These are phyloP conservation scores for Rhabdophis nuchalis DNA, from an alignment of 2,797 vertebrate species.

Conservation along the genomic window DNA sequence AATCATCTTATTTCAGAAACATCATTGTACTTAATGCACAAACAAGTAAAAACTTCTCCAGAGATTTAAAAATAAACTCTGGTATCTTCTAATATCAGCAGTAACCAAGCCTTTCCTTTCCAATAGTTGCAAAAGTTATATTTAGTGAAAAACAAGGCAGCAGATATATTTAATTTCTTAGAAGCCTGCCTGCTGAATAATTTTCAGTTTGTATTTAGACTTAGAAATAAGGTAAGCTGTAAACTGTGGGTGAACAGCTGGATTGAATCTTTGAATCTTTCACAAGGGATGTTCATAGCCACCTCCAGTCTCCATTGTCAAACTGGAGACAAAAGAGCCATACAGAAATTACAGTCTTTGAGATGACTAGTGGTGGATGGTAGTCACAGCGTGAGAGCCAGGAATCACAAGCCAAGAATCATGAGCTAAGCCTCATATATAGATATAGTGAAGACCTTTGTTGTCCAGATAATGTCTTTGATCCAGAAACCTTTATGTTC, in stretches of 20 bases:
- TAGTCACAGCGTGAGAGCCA: background rate
- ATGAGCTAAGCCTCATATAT: background rate
- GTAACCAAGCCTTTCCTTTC: constrained; percentile 16
- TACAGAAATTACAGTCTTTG: background rate
- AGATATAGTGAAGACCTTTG: background rate
- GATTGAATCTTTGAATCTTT: background rate
- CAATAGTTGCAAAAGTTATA: background rate
- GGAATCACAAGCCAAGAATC: background rate
- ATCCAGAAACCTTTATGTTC: background rate
- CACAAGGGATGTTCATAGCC: background rate
- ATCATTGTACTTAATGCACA: background rate
- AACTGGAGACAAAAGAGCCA: background rate
- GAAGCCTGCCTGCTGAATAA: background rate
- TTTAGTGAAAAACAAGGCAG: background rate
- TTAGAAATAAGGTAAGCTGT: background rate
- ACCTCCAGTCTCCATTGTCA: background rate
- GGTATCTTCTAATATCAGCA: background rate
- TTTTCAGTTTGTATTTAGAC: background rate
- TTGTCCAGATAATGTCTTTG: background rate
- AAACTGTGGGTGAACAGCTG: background rate
- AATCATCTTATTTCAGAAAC: constrained; percentile 56
- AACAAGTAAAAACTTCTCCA: constrained; percentile 7
- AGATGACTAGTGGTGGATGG: background rate
- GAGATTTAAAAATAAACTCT: constrained; percentile 28
- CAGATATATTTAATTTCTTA: constrained; percentile 20